Evolutionary conservation across 2,888 invertebrate species (phyloP), one percentile per base, ranked within the genome.

Genomic region (Pristionchus entomophagus): DNA sequence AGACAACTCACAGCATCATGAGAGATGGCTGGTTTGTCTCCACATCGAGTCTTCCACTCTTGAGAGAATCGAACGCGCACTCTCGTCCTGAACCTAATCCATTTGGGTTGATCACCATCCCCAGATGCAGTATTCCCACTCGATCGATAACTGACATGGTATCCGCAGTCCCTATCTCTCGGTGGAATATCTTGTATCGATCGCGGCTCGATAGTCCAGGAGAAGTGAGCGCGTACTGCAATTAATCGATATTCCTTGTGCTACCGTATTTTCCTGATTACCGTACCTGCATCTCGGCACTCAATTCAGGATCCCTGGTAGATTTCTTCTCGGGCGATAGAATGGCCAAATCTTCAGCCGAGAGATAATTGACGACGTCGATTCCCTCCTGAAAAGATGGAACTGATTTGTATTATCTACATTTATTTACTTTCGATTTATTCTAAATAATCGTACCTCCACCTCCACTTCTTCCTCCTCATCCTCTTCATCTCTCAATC

Each of bases 1-100:
- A n/a, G n/a, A n/a, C n/a, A 26, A 45, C 73, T 73, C 73, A 73
- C 73, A 73, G n/a, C 26, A 45, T 73, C 73, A 17, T 73, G n/a
- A 8, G 41, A 22, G 41, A 6, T 26, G 1, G 35, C 45, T 14
- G n/a, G 41, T 73, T 14, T 26, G 0, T 35, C 73, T 10, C 17
- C 12, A 14, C 73, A 73, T 26, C 73, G 6, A 8, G 10, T n/a
- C 73, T 73, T 73, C 73, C 73, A 73, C 12, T 45, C 73, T 2
- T 41, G 17, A 41, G 73, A 73, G 38, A 73, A 73, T 45, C 19
- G 41, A n/a, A 45, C 38, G 22, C 32, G 38, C 8, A 56, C 14
- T n/a, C n/a, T n/a, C 17, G 38, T 38, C 32, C 69, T 69, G n/a
- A 69, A 69, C 56, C 12, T 8, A 56, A 56, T 14, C 10, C n/a